Percentiles rank a stretch among this genome's conserved stretches.
These are phyloP conservation scores for Drosophila novamexicana DNA, from an alignment of 1,140 invertebrate species.

Conservation along the genomic window DNA sequence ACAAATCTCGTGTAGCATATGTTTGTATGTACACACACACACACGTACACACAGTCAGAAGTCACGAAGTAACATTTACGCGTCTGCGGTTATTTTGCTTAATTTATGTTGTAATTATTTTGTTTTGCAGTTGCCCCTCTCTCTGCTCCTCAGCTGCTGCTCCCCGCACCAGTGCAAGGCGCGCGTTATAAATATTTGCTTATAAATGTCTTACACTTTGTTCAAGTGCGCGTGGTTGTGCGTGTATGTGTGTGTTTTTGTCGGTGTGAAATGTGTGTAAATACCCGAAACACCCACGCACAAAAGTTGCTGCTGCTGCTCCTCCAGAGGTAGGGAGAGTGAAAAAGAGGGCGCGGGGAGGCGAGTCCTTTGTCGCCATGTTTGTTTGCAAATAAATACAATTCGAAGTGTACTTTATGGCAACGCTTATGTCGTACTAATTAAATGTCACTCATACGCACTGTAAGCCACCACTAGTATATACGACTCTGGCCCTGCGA, in stretches of 20 bases:
- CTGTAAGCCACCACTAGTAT: slow-evolving; percentile 25
- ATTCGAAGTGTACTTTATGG: slow-evolving; percentile 70
- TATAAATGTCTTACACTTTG: slow-evolving; percentile 68
- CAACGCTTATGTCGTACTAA: slow-evolving; percentile 63
- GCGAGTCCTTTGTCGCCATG: slow-evolving; percentile 38
- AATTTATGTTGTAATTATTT: slow-evolving; percentile 72
- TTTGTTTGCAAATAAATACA: slow-evolving; percentile 68
- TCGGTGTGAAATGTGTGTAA: slow-evolving; percentile 61
- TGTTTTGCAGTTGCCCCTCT: slow-evolving; percentile 28
- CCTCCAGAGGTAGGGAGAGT: neutral
- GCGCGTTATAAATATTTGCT: slow-evolving; percentile 62
- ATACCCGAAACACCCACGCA: slow-evolving; percentile 42
- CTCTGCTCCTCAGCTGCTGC: neutral
- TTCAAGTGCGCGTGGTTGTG: slow-evolving; percentile 44
- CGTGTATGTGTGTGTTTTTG: slow-evolving; percentile 30
- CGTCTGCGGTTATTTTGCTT: slow-evolving; percentile 68
- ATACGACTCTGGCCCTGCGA: neutral
- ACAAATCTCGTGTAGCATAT: slow-evolving; percentile 23
- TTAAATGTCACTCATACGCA: slow-evolving; percentile 71
- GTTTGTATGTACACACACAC: slow-evolving; percentile 2
- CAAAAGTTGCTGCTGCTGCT: slow-evolving; percentile 35
- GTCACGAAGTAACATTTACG: slow-evolving; percentile 66
- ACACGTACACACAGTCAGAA: slow-evolving; percentile 23
- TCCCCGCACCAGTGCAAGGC: slow-evolving; percentile 1
- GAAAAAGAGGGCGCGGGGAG: neutral